A percentile compares a stretch with the other conserved stretches of the same genome.
phyloP scores from a whole-genome alignment of 2,797 vertebrate species.

The Microctenopoma stevenorrisi region DNA sequence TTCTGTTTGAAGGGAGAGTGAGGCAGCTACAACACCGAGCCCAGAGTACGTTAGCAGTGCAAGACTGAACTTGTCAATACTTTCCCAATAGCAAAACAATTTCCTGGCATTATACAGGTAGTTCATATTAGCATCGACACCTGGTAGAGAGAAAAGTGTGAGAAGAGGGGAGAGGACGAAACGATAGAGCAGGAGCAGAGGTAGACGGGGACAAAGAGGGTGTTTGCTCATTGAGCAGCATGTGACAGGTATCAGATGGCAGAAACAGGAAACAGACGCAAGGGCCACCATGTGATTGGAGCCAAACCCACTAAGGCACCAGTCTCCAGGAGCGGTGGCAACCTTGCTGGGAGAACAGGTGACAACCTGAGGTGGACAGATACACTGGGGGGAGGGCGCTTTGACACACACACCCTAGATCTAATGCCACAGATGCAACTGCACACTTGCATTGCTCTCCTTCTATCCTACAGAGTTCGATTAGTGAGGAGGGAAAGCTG shows the following conservation, averaged over 20 bases:
- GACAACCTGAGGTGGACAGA: constrained; percentile 21
- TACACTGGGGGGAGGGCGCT: not conserved
- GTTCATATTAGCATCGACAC: not conserved
- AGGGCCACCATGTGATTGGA: constrained; percentile 46
- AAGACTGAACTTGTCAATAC: constrained; percentile 21
- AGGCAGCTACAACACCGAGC: not conserved
- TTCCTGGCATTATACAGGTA: not conserved
- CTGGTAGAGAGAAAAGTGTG: constrained; percentile 7
- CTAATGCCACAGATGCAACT: not conserved
- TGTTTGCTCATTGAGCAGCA: constrained; percentile 49
- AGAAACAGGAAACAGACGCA: constrained; percentile 64
- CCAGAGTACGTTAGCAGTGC: constrained; percentile 9
- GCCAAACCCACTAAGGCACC: constrained; percentile 49
- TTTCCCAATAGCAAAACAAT: constrained; percentile 18
- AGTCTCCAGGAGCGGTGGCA: constrained; percentile 21
- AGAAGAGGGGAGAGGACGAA: not conserved
- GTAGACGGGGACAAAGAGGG: constrained; percentile 29
- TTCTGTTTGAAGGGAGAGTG: constrained; percentile 30
- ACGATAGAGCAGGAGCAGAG: not conserved
- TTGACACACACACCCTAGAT: constrained; percentile 9
- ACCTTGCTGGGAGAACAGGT: constrained; percentile 42
- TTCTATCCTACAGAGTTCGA: constrained; percentile 28
- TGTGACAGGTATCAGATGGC: constrained; percentile 67
- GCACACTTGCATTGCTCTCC: constrained; percentile 37
- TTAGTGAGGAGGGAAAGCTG: constrained; percentile 25